Evolutionary conservation across 2,888 invertebrate species (phyloP).

Genomic region (Melitaea athalia): DNA sequence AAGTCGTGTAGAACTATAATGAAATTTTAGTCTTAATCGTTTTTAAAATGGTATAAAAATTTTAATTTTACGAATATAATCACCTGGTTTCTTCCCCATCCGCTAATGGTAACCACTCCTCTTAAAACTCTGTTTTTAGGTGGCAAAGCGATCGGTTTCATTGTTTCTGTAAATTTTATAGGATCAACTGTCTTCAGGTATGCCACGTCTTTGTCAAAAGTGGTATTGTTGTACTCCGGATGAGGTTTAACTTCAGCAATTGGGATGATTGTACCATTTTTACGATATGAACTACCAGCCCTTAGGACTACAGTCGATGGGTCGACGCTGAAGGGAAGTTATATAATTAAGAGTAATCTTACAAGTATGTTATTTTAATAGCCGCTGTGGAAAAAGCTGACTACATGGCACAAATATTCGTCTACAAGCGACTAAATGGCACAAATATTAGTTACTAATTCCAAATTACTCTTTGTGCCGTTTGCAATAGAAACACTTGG

Average conservation of each 20-base stretch:
- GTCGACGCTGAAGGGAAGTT: slow-evolving; percentile 55
- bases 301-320: slow-evolving; percentile 66
- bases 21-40: too few relatives aligned
- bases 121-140: slow-evolving; percentile 46
- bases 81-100: slow-evolving; percentile 71
- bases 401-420: too few relatives aligned
- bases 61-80: background rate
- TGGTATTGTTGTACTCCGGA: slow-evolving; percentile 63
- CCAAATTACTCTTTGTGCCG: too few relatives aligned
- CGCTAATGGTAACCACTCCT: slow-evolving; percentile 60
- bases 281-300: slow-evolving; percentile 70
- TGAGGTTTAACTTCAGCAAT: slow-evolving; percentile 68
- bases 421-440: too few relatives aligned
- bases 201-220: slow-evolving; percentile 71
- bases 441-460: too few relatives aligned
- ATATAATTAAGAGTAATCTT: background rate
- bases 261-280: slow-evolving; percentile 69
- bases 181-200: slow-evolving; percentile 67
- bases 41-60: background rate
- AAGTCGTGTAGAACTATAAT: too few relatives aligned
- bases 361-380: too few relatives aligned
- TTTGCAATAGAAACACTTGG: too few relatives aligned
- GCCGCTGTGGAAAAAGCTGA: too few relatives aligned
- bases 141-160: slow-evolving; percentile 60
- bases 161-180: slow-evolving; percentile 57